These are phyloP conservation scores for Calonectris borealis DNA, from an alignment of 2,113 vertebrate genomes.

Conservation along the genomic window DNA sequence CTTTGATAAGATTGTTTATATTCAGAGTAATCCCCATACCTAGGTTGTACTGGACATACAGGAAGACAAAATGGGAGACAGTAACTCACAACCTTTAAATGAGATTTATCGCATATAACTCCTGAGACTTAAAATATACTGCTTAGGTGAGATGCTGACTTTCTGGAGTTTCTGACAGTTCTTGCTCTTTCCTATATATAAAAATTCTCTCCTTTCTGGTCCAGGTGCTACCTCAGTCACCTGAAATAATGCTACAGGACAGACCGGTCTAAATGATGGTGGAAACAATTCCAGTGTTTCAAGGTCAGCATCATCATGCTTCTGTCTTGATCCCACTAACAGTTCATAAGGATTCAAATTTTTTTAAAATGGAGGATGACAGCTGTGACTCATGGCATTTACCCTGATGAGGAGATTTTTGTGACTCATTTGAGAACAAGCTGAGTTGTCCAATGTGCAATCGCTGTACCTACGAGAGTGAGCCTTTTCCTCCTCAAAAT, in stretches of 20 bases:
- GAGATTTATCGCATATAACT: neutral
- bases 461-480: neutral
- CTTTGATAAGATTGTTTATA: neutral
- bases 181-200: neutral
- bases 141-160: neutral
- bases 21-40: neutral
- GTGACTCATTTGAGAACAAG: neutral
- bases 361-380: neutral
- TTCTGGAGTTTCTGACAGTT: slow-evolving; percentile 1
- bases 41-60: neutral
- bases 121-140: neutral
- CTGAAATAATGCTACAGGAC: neutral
- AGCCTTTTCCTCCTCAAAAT: neutral
- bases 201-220: neutral
- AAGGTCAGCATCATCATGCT: neutral
- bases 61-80: neutral
- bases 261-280: neutral
- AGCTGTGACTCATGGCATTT: slow-evolving; percentile 11
- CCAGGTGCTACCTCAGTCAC: neutral
- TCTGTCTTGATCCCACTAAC: neutral
- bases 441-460: neutral
- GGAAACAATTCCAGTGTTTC: neutral
- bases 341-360: neutral
- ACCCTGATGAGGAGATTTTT: neutral
- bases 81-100: neutral